Conservation (phyloP, 2,113 vertebrate species). For the Lepus europaeus region DNA sequence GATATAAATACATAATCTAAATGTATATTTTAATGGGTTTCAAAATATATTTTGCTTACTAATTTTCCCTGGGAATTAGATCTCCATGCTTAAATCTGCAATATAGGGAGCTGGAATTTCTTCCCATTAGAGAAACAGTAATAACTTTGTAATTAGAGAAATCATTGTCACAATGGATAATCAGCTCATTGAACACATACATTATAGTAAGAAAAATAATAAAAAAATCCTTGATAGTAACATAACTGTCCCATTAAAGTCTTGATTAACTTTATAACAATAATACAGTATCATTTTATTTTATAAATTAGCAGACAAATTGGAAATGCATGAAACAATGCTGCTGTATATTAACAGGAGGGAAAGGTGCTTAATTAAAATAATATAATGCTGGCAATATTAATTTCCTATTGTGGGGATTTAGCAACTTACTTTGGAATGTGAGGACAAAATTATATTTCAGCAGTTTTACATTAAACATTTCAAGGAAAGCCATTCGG, state of each 20-base stretch:
- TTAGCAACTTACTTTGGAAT: conserved; percentile 71
- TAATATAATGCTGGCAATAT: conserved; percentile 79
- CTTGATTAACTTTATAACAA: conserved; percentile 88
- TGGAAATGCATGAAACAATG: conserved; percentile 81
- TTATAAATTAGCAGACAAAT: conserved; percentile 87
- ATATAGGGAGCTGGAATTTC: conserved; percentile 77
- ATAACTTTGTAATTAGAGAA: conserved; percentile 88
- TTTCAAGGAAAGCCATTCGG: conserved; percentile 74
- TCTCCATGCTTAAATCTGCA: conserved; percentile 72
- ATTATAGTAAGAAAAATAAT: conserved; percentile 83
- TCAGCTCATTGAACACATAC: conserved; percentile 84
- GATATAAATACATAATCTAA: conserved; percentile 16
- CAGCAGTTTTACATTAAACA: conserved; percentile 74
- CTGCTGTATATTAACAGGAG: conserved; percentile 76
- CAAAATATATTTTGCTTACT: conserved; percentile 52
- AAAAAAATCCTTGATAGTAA: conserved; percentile 74
- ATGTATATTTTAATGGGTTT: conserved; percentile 63
- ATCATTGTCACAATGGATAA: conserved; percentile 85
- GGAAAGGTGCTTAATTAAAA: conserved; percentile 82
- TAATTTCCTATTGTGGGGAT: conserved; percentile 79
- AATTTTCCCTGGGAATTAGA: conserved; percentile 64
- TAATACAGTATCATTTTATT: conserved; percentile 85
- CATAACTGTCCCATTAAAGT: conserved; percentile 86
- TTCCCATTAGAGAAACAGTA: conserved; percentile 78
- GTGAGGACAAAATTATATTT: conserved; percentile 76